Evolutionary conservation across 2,113 vertebrate species (phyloP).

Genomic region (Regulus satrapa): DNA sequence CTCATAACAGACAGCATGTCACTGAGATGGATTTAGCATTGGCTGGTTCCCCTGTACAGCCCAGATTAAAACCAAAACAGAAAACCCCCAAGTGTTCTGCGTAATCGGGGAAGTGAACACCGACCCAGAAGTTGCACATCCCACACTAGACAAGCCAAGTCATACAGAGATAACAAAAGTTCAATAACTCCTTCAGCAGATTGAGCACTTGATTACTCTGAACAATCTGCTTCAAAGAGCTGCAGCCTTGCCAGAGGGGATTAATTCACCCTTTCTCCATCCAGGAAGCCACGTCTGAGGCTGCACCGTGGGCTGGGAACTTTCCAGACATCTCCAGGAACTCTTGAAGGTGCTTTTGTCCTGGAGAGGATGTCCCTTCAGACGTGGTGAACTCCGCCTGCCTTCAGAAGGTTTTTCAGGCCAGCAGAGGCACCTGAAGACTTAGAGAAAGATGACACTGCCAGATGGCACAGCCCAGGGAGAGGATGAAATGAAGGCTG

Average conservation of each 20-base stretch:
- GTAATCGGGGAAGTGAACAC: neutral
- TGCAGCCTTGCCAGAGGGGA: neutral
- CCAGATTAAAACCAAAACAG: neutral
- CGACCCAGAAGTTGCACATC: neutral
- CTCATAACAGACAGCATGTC: neutral
- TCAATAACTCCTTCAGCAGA: conserved; percentile 44
- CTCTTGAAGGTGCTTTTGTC: neutral
- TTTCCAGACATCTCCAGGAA: neutral
- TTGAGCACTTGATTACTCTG: neutral
- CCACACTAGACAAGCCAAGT: neutral
- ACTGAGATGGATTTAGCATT: neutral
- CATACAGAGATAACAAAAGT: conserved; percentile 1
- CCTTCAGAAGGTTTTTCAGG: conserved; percentile 16
- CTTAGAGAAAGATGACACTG: neutral
- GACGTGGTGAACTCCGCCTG: neutral
- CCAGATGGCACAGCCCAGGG: neutral
- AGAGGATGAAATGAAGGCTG: conserved; percentile 40
- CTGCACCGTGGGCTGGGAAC: neutral
- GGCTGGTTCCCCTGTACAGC: neutral
- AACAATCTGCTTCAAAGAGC: conserved; percentile 23
- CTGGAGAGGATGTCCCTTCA: neutral
- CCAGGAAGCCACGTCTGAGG: neutral
- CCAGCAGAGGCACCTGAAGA: conserved; percentile 34
- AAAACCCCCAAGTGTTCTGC: neutral
- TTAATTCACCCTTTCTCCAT: neutral